These are phyloP conservation scores for Hoplostethus atlanticus DNA, from an alignment of 2,797 vertebrate species.

Conservation along the genomic window DNA sequence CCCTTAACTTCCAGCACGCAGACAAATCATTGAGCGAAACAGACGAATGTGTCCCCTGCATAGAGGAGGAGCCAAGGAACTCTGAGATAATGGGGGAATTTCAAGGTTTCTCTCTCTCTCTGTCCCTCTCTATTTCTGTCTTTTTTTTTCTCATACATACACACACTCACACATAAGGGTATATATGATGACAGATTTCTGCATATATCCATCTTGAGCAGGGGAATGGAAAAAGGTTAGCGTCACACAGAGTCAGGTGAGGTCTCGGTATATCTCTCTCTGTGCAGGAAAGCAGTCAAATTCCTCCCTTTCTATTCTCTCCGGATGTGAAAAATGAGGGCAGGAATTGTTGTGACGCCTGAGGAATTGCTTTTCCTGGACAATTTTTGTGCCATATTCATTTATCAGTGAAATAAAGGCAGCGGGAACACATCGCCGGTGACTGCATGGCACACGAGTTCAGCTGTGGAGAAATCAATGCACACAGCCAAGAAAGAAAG, in stretches of 20 bases:
- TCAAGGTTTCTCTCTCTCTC: background rate
- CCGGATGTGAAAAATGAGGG: constrained; percentile 80
- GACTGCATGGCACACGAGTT: constrained; percentile 37
- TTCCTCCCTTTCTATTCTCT: constrained; percentile 41
- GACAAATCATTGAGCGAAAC: constrained; percentile 46
- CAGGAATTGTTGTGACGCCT: constrained; percentile 80
- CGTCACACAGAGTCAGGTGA: constrained; percentile 22
- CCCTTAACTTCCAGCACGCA: constrained; percentile 64
- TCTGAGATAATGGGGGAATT: constrained; percentile 45
- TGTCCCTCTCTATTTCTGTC: constrained; percentile 8
- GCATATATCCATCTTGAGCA: constrained; percentile 65
- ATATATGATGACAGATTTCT: constrained; percentile 59
- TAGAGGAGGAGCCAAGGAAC: constrained; percentile 36
- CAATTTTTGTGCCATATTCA: constrained; percentile 76
- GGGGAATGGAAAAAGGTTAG: constrained; percentile 50
- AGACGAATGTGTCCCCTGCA: constrained; percentile 47
- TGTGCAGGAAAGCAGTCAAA: constrained; percentile 55
- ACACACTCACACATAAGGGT: constrained; percentile 7
- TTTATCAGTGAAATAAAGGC: constrained; percentile 69
- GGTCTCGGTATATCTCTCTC: constrained; percentile 31
- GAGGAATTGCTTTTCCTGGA: constrained; percentile 82
- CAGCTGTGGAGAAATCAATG: constrained; percentile 7
- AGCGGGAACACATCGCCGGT: constrained; percentile 34
- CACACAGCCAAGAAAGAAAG: background rate
- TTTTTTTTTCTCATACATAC: constrained; percentile 34